Percentiles rank a stretch among this genome's conserved stretches.
phyloP scores from a whole-genome alignment of 2,888 invertebrate genomes.

The Villa cingulata region DNA sequence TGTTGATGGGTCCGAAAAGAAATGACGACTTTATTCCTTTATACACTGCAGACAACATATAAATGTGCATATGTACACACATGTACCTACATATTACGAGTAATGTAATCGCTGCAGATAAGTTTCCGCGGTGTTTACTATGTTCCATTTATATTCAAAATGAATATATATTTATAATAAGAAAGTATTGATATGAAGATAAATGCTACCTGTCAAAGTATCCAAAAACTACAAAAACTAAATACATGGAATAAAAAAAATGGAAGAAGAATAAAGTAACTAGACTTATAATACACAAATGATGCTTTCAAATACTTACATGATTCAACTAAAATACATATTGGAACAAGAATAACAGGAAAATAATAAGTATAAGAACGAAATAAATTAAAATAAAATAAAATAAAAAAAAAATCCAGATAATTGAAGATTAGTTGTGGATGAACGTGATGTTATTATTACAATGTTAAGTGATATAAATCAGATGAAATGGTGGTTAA shows the following conservation, averaged over 20 bases:
- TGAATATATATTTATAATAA: not conserved
- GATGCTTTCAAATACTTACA: not conserved
- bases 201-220: slow-evolving; percentile 7
- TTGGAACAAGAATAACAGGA: slow-evolving; percentile 1
- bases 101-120: no score
- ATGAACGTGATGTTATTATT: slow-evolving; percentile 8
- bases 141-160: no score
- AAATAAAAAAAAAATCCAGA: not conserved
- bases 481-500: slow-evolving; percentile 3
- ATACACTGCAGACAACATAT: not conserved
- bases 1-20: slow-evolving; percentile 4
- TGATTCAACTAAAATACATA: not conserved
- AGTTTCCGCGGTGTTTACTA: no score
- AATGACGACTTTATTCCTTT: slow-evolving; percentile 2
- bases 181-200: slow-evolving; percentile 4
- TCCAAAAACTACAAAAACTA: not conserved
- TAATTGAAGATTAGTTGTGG: slow-evolving; percentile 7
- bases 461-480: slow-evolving; percentile 6
- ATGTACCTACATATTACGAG: no score
- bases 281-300: not conserved
- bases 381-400: no score
- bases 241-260: not conserved
- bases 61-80: no score
- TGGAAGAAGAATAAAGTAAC: no score
- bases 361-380: no score